Evolutionary conservation across 2,113 vertebrate species (phyloP).

Genomic region (Menidia beryllina): DNA sequence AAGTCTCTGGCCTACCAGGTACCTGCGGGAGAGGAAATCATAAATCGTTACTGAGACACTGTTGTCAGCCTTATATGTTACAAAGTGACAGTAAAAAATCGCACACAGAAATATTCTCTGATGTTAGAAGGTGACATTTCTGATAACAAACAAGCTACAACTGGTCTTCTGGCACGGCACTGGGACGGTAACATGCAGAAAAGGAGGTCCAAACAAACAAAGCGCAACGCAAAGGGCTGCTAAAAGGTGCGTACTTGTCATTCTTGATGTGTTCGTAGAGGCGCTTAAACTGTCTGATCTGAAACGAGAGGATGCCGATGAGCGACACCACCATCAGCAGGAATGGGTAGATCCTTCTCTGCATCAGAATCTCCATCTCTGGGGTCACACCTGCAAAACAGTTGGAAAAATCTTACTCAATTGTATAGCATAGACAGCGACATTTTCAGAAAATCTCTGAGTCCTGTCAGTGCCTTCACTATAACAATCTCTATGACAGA

Average conservation of each 20-base stretch:
- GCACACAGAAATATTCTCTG: not conserved
- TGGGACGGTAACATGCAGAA: too few relatives aligned
- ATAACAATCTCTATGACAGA: too few relatives aligned
- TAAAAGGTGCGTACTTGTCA: conserved; percentile 90
- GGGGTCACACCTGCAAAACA: conserved; percentile 87
- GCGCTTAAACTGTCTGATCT: conserved; percentile 98
- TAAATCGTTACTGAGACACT: not conserved
- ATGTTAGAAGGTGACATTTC: too few relatives aligned
- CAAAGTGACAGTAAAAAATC: not conserved
- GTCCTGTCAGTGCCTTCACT: too few relatives aligned
- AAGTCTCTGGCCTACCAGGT: conserved; percentile 97
- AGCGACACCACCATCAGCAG: conserved; percentile 96
- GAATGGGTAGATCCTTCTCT: conserved; percentile 97
- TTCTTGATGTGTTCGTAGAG: conserved; percentile 99
- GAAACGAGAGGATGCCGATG: conserved; percentile 96
- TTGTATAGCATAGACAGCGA: too few relatives aligned
- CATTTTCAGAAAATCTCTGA: too few relatives aligned
- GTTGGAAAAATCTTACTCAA: not conserved
- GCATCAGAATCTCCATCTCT: conserved; percentile 97
- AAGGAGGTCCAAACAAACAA: too few relatives aligned
- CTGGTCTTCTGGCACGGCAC: not conserved
- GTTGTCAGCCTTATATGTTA: not conserved
- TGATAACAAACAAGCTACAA: too few relatives aligned
- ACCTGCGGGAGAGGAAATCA: conserved; percentile 79
- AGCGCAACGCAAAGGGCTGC: not conserved